Conservation (phyloP, 1,140 invertebrate genomes). For the Himalopsyche phryganea region DNA sequence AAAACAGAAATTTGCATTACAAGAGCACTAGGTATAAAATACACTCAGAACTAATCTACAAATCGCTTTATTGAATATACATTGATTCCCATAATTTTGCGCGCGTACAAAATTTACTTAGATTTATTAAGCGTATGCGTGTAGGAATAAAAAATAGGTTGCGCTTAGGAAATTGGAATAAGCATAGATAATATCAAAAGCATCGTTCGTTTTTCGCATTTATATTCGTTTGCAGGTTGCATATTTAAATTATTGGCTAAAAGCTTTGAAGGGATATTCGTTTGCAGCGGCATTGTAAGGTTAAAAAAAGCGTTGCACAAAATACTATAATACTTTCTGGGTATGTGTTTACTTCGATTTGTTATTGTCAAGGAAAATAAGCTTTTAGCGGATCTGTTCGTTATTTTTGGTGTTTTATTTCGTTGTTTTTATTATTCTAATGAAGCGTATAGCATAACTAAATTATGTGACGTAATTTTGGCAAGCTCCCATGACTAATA, state of each 20-base stretch:
- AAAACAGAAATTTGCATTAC: no score
- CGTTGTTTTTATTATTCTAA: background rate
- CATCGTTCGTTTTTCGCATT: conserved; percentile 30
- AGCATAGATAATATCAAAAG: conserved; percentile 23
- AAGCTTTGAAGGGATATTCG: background rate
- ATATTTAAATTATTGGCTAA: conserved; percentile 6
- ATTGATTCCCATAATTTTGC: conserved; percentile 24
- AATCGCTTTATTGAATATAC: background rate
- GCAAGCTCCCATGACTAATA: conserved; percentile 37
- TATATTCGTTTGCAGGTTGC: no score
- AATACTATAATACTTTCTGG: no score
- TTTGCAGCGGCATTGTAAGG: background rate
- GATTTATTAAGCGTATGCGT: conserved; percentile 27
- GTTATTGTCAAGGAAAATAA: background rate
- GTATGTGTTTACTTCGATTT: conserved; percentile 2
- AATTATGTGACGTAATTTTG: background rate
- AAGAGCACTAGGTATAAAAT: background rate
- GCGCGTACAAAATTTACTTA: conserved; percentile 14
- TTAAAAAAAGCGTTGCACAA: background rate
- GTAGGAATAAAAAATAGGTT: conserved; percentile 8
- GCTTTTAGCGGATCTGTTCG: conserved; percentile 12
- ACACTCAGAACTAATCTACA: background rate
- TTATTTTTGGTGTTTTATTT: conserved; percentile 7
- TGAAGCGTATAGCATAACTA: background rate
- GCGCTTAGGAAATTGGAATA: conserved; percentile 21